Base-by-base conservation (phyloP, 2,113 vertebrate species). In the Gobio gobio region DNA sequence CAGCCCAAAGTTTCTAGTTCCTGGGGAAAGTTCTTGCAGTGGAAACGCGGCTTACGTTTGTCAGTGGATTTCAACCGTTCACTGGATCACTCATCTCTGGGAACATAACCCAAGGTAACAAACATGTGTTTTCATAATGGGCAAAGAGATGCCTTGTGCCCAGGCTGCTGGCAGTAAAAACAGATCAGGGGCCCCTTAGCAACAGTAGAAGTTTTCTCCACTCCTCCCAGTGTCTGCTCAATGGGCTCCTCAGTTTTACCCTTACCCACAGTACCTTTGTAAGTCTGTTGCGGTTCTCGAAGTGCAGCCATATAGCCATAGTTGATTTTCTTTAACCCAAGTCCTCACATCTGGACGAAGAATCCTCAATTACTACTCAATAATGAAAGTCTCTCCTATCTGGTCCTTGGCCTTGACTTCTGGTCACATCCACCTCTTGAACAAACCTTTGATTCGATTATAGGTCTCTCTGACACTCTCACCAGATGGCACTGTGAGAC, bases 321-420 rank as follows among this genome's bases (percentile, higher is more conserved):
- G 63, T 26, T 82, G 20, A 6, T 59, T 51, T 24, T 88, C 54
- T 40, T 66, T 78, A 3, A 87, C 61, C 83, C 70, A 85, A 5
- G 18, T 61, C 13, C 83, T 75, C 2, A 87, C 58, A 5, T 85
- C 79, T n/a, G 73, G 70, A 29, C 29, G 66, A 2, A 83, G 18
- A 4, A 83, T 68, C 2, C 43, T 3, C 24, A 83, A 18, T 4
- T 80, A 88, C 13, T 88, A 63, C 24, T 85, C 83, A 14, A 88
- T 10, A 5, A 85, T 45, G 14, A 85, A 58, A 2, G 54, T 66
- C 10, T 88, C 83, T 24, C 74, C 79, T 1, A 78, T 33, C 16
- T 82, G 40, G 2, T 83, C 72, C 8, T 88, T 85, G 0, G 36
- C 2, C n/a, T 75, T 81, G 0, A 24, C 5, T 4, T 66, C 73